These are phyloP conservation scores for Drosophila limbata DNA, from an alignment of 2,888 invertebrate genomes.

Conservation along the genomic window DNA sequence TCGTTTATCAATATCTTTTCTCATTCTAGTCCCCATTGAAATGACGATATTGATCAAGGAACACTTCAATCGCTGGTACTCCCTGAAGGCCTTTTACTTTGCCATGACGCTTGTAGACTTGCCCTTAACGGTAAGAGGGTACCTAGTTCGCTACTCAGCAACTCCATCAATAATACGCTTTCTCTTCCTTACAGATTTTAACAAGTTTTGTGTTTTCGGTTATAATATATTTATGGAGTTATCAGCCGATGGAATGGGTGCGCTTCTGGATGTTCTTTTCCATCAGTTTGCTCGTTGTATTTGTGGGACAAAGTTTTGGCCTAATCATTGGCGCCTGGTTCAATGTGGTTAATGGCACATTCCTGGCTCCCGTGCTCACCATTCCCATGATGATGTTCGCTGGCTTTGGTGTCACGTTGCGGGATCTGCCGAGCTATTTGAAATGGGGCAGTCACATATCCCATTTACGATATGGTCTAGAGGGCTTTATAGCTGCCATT, in stretches of 20 bases:
- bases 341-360: conserved; percentile 95
- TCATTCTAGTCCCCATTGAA: conserved; percentile 88
- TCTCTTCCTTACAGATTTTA: conserved; percentile 86
- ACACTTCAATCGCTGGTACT: conserved; percentile 96
- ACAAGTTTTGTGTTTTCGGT: conserved; percentile 90
- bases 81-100: conserved; percentile 92
- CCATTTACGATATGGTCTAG: conserved; percentile 95
- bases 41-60: conserved; percentile 93
- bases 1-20: background rate
- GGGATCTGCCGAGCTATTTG: conserved; percentile 93
- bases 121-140: conserved; percentile 89
- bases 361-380: conserved; percentile 95
- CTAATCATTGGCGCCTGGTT: conserved; percentile 96
- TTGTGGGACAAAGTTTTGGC: conserved; percentile 97
- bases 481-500: conserved; percentile 93
- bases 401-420: conserved; percentile 96
- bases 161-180: background rate
- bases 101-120: conserved; percentile 92
- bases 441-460: conserved; percentile 97
- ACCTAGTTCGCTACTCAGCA: conserved; percentile 53
- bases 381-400: conserved; percentile 99
- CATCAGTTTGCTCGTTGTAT: conserved; percentile 92
- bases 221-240: conserved; percentile 95
- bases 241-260: conserved; percentile 92
- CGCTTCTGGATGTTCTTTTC: conserved; percentile 94